Evolutionary conservation across 2,888 invertebrate species (phyloP).

Genomic region (Digitonthophagus gazella): DNA sequence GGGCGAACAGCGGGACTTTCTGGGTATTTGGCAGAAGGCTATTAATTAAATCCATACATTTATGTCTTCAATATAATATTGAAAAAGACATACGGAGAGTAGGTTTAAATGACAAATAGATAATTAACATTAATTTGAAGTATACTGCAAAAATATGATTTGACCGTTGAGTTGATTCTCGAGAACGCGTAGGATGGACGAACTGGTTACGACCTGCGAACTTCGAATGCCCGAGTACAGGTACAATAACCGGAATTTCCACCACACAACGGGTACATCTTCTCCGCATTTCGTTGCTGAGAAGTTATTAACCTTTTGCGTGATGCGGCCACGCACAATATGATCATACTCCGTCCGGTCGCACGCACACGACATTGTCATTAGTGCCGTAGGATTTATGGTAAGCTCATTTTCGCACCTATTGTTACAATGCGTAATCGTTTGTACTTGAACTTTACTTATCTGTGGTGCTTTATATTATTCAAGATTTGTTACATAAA

Average conservation of each 20-base stretch:
- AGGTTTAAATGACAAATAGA: too few relatives aligned
- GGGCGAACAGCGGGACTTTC: neutral
- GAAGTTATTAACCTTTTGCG: constrained; percentile 21
- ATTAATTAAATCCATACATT: neutral
- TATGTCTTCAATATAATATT: neutral
- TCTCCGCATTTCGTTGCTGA: neutral
- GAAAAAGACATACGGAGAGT: neutral
- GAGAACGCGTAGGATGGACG: neutral
- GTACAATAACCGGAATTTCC: neutral
- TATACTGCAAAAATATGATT: neutral
- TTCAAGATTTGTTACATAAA: constrained; percentile 4
- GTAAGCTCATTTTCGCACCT: constrained; percentile 26
- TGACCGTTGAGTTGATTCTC: neutral
- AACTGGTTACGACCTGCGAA: neutral
- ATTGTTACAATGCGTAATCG: constrained; percentile 11
- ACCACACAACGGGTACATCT: neutral
- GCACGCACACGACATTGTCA: constrained; percentile 18
- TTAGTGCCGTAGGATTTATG: constrained; percentile 25
- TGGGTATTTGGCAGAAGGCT: neutral
- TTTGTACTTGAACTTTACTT: constrained; percentile 3
- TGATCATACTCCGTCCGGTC: constrained; percentile 21
- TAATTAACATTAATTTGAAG: neutral
- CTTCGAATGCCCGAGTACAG: neutral
- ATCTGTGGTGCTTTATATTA: neutral
- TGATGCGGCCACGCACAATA: constrained; percentile 21